Evolutionary conservation across 1,140 invertebrate genomes (phyloP), one percentile per base, ranked within the genome.

Genomic region (Homarus americanus): DNA sequence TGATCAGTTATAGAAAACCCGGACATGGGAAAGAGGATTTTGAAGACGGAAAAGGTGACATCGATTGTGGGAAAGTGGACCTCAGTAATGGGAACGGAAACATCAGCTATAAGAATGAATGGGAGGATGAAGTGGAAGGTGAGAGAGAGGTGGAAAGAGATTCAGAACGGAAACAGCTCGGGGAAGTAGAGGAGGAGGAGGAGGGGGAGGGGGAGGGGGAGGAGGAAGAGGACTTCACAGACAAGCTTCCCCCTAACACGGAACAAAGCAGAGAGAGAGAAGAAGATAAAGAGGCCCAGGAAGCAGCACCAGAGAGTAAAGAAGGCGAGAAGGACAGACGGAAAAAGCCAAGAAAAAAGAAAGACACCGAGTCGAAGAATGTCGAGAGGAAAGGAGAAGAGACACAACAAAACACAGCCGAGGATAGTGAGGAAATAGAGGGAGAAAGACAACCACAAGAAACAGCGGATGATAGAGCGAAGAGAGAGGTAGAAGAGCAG

Each of bases 1-100:
- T 88, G 15, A 41, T 80, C 15, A 88, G 49, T 10, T 88, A 88
- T 40, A 88, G 32, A 36, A 80, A 44, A 80, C 34, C 40, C 28
- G 58, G 84, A 1, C 66, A 72, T 17, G 63, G 76, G 10, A 79
- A 72, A 58, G 44, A 49, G 44, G 63, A 49, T 15, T n/a, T n/a
- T n/a, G n/a, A n/a, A n/a, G n/a, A n/a, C n/a, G n/a, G n/a, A n/a
- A n/a, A n/a, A n/a, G n/a, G n/a, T n/a, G n/a, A n/a, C n/a, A n/a
- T n/a, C n/a, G n/a, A n/a, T n/a, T n/a, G n/a, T n/a, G n/a, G n/a
- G n/a, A n/a, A n/a, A n/a, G n/a, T n/a, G n/a, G n/a, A n/a, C n/a
- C n/a, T n/a, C n/a, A n/a, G n/a, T n/a, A n/a, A n/a, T n/a, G n/a
- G n/a, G n/a, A n/a, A n/a, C n/a, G n/a, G n/a, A n/a, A n/a, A n/a